Percentiles rank a stretch among this genome's conserved stretches.
phyloP scores from a whole-genome alignment of 2,797 vertebrate species.

The Parauchenoglanis punctatus region DNA sequence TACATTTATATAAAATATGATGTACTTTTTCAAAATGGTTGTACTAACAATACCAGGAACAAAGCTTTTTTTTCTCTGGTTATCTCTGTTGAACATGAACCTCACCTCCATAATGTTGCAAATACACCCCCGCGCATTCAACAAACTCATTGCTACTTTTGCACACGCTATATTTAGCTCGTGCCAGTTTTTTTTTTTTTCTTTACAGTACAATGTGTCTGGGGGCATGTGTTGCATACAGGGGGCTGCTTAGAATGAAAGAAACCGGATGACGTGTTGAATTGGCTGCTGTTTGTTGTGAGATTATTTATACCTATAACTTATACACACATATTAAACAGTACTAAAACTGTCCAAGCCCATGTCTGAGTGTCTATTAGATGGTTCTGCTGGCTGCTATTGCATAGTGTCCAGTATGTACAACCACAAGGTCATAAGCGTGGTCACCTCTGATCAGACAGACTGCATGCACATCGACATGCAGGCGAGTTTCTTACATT shows the following conservation, averaged over 20 bases:
- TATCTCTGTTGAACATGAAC: not conserved
- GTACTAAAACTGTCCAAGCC: not conserved
- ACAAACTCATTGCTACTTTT: not conserved
- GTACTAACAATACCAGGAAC: not conserved
- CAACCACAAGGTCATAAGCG: not conserved
- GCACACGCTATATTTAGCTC: conserved; percentile 24
- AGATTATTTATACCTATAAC: not conserved
- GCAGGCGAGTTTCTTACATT: not conserved
- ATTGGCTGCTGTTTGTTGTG: not conserved
- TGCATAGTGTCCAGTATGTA: conserved; percentile 17
- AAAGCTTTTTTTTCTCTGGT: not conserved
- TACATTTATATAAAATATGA: not conserved
- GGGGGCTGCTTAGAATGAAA: not conserved
- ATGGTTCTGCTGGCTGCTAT: not conserved
- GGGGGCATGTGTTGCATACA: not conserved
- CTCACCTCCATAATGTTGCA: conserved; percentile 6
- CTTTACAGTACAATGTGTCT: not conserved
- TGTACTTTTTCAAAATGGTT: not conserved
- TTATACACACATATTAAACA: not conserved
- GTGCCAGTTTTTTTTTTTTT: not conserved
- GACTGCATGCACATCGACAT: not conserved
- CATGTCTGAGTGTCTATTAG: not conserved
- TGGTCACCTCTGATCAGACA: not conserved
- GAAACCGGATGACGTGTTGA: not conserved
- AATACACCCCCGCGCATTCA: conserved; percentile 3